phyloP scores from a whole-genome alignment of 2,797 vertebrate genomes.

The Thripadectes ignobilis region DNA sequence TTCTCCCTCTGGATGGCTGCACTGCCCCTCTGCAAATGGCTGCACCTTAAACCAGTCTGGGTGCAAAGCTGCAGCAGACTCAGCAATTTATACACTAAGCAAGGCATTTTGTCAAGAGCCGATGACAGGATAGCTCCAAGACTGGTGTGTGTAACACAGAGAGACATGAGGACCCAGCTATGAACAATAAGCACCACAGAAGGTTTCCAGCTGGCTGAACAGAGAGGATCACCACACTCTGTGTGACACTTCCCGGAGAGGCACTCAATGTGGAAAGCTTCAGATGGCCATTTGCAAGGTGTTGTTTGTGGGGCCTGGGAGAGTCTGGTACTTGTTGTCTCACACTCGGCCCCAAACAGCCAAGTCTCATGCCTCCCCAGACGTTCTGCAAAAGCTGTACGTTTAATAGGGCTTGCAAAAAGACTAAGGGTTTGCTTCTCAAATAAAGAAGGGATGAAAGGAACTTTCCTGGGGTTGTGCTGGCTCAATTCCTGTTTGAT shows the following conservation, averaged over 20 bases:
- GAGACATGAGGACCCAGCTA: neutral
- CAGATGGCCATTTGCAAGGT: conserved; percentile 15
- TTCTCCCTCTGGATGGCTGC: neutral
- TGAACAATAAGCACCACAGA: neutral
- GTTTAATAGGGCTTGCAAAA: conserved; percentile 65
- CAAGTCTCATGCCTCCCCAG: conserved; percentile 25
- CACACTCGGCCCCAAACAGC: conserved; percentile 25
- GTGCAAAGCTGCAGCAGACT: neutral
- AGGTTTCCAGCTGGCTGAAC: neutral
- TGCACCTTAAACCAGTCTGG: neutral
- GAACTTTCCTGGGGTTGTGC: conserved; percentile 68
- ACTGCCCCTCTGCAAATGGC: neutral
- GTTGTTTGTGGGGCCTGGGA: conserved; percentile 1
- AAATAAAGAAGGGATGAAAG: conserved; percentile 72
- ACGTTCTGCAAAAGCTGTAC: conserved; percentile 19
- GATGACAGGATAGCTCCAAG: neutral
- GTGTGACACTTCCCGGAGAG: neutral
- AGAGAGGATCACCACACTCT: neutral
- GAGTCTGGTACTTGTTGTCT: conserved; percentile 56
- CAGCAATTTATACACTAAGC: neutral
- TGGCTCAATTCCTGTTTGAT: conserved; percentile 68
- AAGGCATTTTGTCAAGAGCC: neutral
- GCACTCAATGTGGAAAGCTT: neutral
- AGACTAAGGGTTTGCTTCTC: conserved; percentile 58
- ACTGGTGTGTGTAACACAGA: neutral